A percentile compares a stretch with the other conserved stretches of the same genome.
Conservation (phyloP, 2,797 vertebrate genomes). For the Karalla daura region DNA sequence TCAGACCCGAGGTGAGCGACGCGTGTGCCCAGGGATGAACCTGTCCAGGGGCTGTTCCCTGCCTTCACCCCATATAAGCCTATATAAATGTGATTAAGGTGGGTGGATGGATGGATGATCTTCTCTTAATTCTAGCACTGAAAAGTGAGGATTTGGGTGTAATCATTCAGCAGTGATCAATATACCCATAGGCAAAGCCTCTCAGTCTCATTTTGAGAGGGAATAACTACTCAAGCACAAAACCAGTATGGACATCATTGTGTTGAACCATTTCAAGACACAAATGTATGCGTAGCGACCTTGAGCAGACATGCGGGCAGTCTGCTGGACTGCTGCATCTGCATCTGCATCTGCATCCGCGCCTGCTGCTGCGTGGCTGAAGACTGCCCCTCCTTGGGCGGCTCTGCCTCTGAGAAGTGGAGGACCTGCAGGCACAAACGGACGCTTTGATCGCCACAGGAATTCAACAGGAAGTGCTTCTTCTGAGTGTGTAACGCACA, state of each 20-base stretch:
- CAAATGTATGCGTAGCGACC: slow-evolving; percentile 13
- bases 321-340: slow-evolving; percentile 7
- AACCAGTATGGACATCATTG: not conserved
- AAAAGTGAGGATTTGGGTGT: no score
- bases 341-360: slow-evolving; percentile 12
- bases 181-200: no score
- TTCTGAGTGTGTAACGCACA: no score
- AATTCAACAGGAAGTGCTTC: not conserved
- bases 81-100: no score
- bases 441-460: not conserved
- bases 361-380: slow-evolving; percentile 22
- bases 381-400: not conserved
- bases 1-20: no score
- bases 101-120: no score
- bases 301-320: slow-evolving; percentile 37
- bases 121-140: no score
- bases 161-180: no score
- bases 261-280: not conserved
- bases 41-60: no score
- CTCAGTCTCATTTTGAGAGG: no score
- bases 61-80: slow-evolving; percentile 19
- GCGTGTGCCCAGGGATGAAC: no score
- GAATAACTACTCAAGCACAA: no score
- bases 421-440: slow-evolving; percentile 47
- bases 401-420: slow-evolving; percentile 25